These are phyloP conservation scores for Hoplias malabaricus DNA, from an alignment of 2,113 vertebrate genomes.

Conservation along the genomic window DNA sequence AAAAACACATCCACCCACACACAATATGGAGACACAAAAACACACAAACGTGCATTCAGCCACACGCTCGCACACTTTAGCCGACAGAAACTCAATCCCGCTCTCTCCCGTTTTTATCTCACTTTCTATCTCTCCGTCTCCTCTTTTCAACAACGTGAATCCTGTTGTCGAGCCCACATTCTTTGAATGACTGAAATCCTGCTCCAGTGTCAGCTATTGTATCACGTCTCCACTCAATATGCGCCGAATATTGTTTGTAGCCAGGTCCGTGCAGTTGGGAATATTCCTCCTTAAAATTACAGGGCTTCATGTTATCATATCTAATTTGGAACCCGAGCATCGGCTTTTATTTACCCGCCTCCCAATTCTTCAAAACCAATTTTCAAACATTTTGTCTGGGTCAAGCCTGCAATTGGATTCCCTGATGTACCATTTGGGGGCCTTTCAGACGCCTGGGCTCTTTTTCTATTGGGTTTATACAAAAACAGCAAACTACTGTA, in stretches of 20 bases:
- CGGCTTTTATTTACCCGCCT: conserved; percentile 51
- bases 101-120: not conserved
- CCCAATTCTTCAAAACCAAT: conserved; percentile 65
- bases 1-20: not conserved
- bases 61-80: not conserved
- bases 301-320: conserved; percentile 37
- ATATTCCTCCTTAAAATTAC: conserved; percentile 34
- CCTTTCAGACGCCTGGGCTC: conserved; percentile 56
- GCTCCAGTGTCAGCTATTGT: conserved; percentile 14
- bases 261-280: not conserved
- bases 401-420: conserved; percentile 64
- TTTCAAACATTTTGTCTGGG: conserved; percentile 63
- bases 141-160: not conserved
- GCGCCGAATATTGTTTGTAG: conserved; percentile 5
- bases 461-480: conserved; percentile 57
- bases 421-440: conserved; percentile 60
- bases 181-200: not conserved
- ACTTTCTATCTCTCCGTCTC: not conserved
- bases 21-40: not conserved
- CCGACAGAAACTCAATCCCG: not conserved
- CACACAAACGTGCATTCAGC: not conserved
- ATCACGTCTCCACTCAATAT: not conserved
- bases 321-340: conserved; percentile 45
- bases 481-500: conserved; percentile 64
- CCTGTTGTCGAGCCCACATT: conserved; percentile 7